Evolutionary conservation across 2,888 invertebrate genomes (phyloP), one percentile per base, ranked within the genome.

Genomic region (Frankliniella fusca): DNA sequence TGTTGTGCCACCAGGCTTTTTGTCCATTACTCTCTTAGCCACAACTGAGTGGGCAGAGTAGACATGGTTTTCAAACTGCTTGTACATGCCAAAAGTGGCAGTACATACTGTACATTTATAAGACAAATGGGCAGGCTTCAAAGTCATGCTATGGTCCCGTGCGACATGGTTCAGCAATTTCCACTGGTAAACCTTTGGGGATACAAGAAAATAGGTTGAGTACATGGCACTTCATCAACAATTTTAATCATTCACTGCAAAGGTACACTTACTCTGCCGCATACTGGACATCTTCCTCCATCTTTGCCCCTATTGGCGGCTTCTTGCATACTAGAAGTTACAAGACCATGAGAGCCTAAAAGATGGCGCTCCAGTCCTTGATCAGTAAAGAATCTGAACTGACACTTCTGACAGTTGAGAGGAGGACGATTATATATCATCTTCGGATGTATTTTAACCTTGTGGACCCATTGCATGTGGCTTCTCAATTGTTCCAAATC

Each of bases 401-500:
- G 96, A 90, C 98, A 98, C 88, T 97, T 97, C 89, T 97, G 97
- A 89, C 98, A 98, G 89, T 96, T 97, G 85, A 98, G 91, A 80
- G 97, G 97, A 83, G 98, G 97, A 88, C 95, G 91, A 89, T 96
- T 97, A 89, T 96, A 95, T 85, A 97, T 96, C 97, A 97, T 97
- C 90, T 96, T 97, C 83, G 97, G 96, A 89, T 97, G 97, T 86
- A 97, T 97, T 89, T 97, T 97, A 85, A 97, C 96, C 92, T 97
- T 97, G 88, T 98, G 98, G 88, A 97, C 97, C 95, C 97, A 97
- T 87, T 97, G 97, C 96, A 98, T 97, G 87, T 98, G 98, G 88
- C 97, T 97, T 84, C 97, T 91, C 84, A 98, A 89, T 87, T 97
- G 97, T 86, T 97, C 97, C 86, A 97, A 90, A 88, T 98, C 97